Conservation (phyloP, 2,888 invertebrate species). For the Sacculina carcini region DNA sequence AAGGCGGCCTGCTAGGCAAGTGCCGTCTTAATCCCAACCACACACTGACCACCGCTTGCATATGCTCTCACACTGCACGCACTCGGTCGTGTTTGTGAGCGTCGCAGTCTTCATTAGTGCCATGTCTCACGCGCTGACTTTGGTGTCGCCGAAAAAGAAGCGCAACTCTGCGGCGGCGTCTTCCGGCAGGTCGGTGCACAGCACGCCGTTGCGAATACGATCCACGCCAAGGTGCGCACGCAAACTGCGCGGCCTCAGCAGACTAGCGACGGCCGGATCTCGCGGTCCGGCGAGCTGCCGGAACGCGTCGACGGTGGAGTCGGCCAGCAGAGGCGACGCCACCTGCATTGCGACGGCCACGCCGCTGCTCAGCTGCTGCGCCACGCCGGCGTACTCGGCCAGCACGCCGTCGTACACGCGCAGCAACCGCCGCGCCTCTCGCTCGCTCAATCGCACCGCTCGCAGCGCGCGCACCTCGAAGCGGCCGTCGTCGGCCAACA, state of each 20-base stretch:
- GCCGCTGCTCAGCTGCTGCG: conserved; percentile 55
- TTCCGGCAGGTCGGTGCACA: conserved; percentile 75
- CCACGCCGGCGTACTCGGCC: conserved; percentile 51
- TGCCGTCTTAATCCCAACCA: too few species aligned
- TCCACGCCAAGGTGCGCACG: conserved; percentile 57
- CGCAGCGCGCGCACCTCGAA: conserved; percentile 53
- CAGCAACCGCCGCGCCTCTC: conserved; percentile 67
- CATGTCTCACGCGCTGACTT: not conserved
- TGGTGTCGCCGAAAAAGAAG: conserved; percentile 16
- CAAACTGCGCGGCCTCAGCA: conserved; percentile 53
- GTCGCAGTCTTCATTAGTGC: not conserved
- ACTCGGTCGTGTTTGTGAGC: too few species aligned
- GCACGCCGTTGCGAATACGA: conserved; percentile 62
- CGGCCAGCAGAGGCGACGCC: conserved; percentile 12
- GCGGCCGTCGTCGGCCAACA: conserved; percentile 27
- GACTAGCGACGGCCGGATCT: conserved; percentile 68
- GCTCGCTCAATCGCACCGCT: conserved; percentile 46
- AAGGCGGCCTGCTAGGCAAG: too few species aligned
- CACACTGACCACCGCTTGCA: too few species aligned
- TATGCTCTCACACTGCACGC: too few species aligned
- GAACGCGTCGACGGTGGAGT: conserved; percentile 26
- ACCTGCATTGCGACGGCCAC: conserved; percentile 66
- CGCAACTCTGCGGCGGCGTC: conserved; percentile 49
- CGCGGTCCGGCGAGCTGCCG: conserved; percentile 60
- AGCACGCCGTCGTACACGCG: conserved; percentile 77